These are phyloP conservation scores for Troilus luridus DNA, from an alignment of 2,888 invertebrate genomes.

Conservation along the genomic window DNA sequence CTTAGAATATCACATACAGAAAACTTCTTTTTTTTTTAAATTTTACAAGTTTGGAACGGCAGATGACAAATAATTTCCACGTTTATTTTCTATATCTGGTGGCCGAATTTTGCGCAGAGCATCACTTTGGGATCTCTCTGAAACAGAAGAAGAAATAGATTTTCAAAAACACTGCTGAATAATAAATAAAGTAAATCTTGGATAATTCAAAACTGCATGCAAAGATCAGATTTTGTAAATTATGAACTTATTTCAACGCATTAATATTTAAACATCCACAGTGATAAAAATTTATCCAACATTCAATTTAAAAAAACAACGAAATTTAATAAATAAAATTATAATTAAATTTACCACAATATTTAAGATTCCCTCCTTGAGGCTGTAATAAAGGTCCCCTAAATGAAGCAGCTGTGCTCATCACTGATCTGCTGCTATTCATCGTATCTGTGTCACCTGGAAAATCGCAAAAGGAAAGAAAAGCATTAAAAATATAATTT, in stretches of 20 bases:
- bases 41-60: conserved; percentile 61
- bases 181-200: no score
- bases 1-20: conserved; percentile 57
- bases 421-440: conserved; percentile 66
- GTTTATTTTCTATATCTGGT: conserved; percentile 64
- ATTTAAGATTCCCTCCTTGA: conserved; percentile 67
- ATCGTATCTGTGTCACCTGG: conserved; percentile 63
- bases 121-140: conserved; percentile 76
- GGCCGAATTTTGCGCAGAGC: conserved; percentile 68
- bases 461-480: not conserved
- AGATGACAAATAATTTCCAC: conserved; percentile 64
- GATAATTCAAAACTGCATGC: no score
- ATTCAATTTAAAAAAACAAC: not conserved
- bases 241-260: no score
- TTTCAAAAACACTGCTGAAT: no score
- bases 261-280: not conserved
- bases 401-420: conserved; percentile 68
- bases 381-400: conserved; percentile 64
- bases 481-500: not conserved
- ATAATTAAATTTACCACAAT: conserved; percentile 68
- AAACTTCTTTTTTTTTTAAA: not conserved
- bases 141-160: conserved; percentile 65
- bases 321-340: not conserved
- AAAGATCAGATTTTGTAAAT: no score
- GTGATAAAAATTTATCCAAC: not conserved